These are phyloP conservation scores for Callosobruchus maculatus DNA, from an alignment of 2,888 invertebrate genomes.

Conservation along the genomic window DNA sequence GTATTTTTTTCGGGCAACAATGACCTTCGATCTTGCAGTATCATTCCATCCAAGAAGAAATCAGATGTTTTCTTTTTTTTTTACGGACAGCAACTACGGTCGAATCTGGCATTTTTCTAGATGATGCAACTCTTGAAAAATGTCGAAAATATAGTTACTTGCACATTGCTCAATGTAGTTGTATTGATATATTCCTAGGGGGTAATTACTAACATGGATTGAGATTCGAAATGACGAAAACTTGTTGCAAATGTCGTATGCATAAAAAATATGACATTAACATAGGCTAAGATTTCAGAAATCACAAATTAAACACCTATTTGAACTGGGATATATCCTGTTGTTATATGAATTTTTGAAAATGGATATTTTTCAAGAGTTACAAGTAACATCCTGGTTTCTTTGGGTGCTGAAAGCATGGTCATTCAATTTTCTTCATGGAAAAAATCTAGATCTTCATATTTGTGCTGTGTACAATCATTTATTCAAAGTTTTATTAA, in stretches of 20 bases:
- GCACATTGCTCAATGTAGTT: background rate
- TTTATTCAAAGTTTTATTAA: slow-evolving; percentile 28
- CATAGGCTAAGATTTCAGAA: too few species aligned
- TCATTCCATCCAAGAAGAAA: too few species aligned
- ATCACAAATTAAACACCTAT: too few species aligned
- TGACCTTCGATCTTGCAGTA: too few species aligned
- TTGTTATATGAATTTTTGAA: background rate
- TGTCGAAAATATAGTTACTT: background rate
- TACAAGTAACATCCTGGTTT: background rate
- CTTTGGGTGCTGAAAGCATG: background rate
- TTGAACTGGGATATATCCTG: too few species aligned
- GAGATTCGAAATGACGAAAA: background rate
- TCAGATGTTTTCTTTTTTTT: too few species aligned
- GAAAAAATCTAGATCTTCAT: slow-evolving; percentile 11
- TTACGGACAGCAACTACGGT: too few species aligned
- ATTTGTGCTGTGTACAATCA: slow-evolving; percentile 43
- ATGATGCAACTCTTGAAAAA: background rate
- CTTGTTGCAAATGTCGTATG: background rate
- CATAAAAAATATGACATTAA: too few species aligned
- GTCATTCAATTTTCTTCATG: background rate
- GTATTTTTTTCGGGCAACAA: too few species aligned
- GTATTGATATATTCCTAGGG: background rate
- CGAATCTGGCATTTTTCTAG: background rate
- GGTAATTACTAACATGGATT: background rate
- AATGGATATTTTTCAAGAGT: background rate